Percentiles rank a stretch among this genome's conserved stretches.
Conservation (phyloP, 1,140 invertebrate species). For the Bombus difficillimus region DNA sequence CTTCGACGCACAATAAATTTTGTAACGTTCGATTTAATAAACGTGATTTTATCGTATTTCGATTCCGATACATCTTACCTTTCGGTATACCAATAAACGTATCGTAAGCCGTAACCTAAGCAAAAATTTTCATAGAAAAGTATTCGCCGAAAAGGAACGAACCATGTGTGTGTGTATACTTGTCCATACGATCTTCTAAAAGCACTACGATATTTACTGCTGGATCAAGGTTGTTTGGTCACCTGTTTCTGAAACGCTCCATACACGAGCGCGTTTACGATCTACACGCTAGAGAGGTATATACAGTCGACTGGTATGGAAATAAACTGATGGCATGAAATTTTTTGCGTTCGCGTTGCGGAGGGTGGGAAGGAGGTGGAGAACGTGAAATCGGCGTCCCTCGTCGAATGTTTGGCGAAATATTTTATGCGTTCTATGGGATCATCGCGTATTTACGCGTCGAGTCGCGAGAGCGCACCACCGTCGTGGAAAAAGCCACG, state of each 20-base stretch:
- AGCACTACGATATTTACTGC: not conserved
- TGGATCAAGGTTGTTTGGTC: not conserved
- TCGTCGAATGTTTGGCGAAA: slow-evolving; percentile 57
- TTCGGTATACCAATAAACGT: not conserved
- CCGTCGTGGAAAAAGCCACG: not conserved
- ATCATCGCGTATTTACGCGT: slow-evolving; percentile 49
- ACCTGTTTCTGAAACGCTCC: slow-evolving; percentile 1
- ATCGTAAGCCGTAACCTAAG: not conserved
- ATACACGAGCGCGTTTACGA: not conserved
- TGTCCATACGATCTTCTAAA: not conserved
- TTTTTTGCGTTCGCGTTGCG: slow-evolving; percentile 40
- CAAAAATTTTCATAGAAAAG: not conserved
- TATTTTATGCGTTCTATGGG: slow-evolving; percentile 58
- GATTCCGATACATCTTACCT: not conserved
- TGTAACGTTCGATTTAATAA: not conserved
- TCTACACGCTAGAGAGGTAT: not conserved
- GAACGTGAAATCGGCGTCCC: slow-evolving; percentile 43
- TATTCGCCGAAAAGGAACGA: not conserved
- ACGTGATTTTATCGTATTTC: not conserved
- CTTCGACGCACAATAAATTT: not conserved
- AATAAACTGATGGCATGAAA: slow-evolving; percentile 22
- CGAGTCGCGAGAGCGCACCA: not conserved
- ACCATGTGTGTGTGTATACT: no score
- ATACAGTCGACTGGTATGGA: slow-evolving; percentile 31
- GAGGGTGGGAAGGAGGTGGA: not conserved